Conservation (phyloP, 2,113 vertebrate species). For the Apus apus region DNA sequence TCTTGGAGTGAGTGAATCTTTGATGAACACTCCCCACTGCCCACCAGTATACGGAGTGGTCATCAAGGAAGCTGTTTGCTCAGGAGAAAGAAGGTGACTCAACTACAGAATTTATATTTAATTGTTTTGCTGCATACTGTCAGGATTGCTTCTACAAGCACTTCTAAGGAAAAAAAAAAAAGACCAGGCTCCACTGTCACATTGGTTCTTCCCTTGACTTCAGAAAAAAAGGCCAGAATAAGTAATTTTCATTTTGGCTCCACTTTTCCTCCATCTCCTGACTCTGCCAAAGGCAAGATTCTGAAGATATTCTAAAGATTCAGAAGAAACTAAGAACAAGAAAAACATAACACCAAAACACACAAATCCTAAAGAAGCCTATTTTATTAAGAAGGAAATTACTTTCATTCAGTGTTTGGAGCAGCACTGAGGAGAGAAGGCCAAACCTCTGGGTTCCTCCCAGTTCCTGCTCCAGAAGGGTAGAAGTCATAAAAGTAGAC, state of each 20-base stretch:
- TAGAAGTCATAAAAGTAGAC: not conserved
- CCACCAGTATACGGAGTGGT: not conserved
- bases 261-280: not conserved
- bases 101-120: not conserved
- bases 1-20: not conserved
- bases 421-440: not conserved
- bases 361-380: not conserved
- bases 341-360: not conserved
- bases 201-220: accelerated
- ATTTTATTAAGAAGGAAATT: not conserved
- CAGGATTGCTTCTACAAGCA: not conserved
- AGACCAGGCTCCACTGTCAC: not conserved
- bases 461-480: not conserved
- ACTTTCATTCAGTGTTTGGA: not conserved
- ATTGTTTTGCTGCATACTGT: not conserved
- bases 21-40: not conserved
- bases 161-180: not conserved
- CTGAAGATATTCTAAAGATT: not conserved
- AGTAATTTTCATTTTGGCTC: not conserved
- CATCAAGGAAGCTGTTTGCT: not conserved
- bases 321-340: not conserved
- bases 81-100: not conserved
- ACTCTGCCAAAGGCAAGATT: not conserved
- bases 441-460: not conserved
- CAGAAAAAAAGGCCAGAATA: not conserved